A percentile compares a stretch with the other conserved stretches of the same genome.
These are phyloP conservation scores for Danionella dracula DNA, from an alignment of 2,797 vertebrate genomes.

Conservation along the genomic window DNA sequence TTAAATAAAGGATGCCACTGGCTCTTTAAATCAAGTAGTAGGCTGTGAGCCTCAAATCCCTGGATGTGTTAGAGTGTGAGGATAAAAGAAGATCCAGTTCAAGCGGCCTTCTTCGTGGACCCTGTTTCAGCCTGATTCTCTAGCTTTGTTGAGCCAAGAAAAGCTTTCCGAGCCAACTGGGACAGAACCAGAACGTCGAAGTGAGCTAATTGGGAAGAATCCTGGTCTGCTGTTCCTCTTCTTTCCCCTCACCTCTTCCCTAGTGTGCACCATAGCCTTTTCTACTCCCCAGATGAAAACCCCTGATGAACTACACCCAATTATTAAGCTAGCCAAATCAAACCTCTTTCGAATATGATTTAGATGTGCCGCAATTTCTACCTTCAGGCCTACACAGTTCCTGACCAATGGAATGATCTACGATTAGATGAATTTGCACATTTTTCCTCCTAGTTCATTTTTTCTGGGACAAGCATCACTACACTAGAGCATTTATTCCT, in stretches of 20 bases:
- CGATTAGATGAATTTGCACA: background rate
- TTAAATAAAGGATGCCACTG: background rate
- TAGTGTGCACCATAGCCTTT: constrained; percentile 16
- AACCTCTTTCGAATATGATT: constrained; percentile 21
- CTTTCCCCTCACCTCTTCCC: background rate
- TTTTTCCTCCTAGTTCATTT: background rate
- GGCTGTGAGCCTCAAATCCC: constrained; percentile 22
- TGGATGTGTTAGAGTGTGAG: background rate
- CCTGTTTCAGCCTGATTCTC: constrained; percentile 23
- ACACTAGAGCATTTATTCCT: constrained; percentile 47
- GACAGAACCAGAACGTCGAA: constrained; percentile 37
- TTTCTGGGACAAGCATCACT: constrained; percentile 55
- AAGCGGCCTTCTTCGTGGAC: constrained; percentile 10
- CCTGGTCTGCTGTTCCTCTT: constrained; percentile 17
- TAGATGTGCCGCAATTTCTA: background rate
- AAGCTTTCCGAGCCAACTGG: constrained; percentile 37
- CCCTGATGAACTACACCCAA: constrained; percentile 30
- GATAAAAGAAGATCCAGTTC: constrained; percentile 30
- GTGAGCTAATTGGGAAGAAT: constrained; percentile 39
- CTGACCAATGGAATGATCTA: background rate
- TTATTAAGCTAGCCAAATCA: constrained; percentile 24
- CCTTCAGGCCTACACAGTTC: background rate
- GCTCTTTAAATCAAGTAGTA: background rate
- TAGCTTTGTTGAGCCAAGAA: constrained; percentile 36
- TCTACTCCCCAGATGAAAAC: constrained; percentile 17